A percentile compares a stretch with the other conserved stretches of the same genome.
These are phyloP conservation scores for Ypsolopha scabrella DNA, from an alignment of 2,888 invertebrate genomes.

Conservation along the genomic window DNA sequence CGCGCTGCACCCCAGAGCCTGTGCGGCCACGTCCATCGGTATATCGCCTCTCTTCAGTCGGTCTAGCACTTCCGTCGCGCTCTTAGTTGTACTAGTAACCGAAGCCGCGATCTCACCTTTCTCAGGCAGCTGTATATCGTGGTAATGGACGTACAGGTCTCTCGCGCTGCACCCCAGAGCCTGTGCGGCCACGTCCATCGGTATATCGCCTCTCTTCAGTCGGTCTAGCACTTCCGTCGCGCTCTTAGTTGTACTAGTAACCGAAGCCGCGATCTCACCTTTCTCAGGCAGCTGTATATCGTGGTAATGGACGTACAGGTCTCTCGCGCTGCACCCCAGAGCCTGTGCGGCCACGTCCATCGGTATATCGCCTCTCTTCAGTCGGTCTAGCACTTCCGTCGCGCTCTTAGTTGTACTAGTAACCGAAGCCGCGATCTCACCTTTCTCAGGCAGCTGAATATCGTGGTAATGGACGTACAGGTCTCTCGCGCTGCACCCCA, in stretches of 20 bases:
- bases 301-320: slow-evolving; percentile 75
- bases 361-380: slow-evolving; percentile 79
- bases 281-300: slow-evolving; percentile 31
- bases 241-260: neutral
- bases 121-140: no score
- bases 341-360: slow-evolving; percentile 80
- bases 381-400: slow-evolving; percentile 77
- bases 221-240: no score
- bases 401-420: slow-evolving; percentile 61
- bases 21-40: no score
- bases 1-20: no score
- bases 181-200: no score
- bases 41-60: no score
- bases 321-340: slow-evolving; percentile 80
- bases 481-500: slow-evolving; percentile 81
- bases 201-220: no score
- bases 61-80: no score
- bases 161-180: no score
- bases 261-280: slow-evolving; percentile 15
- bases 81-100: no score
- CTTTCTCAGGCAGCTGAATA: slow-evolving; percentile 27
- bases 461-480: slow-evolving; percentile 74
- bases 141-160: no score
- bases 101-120: no score
- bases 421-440: slow-evolving; percentile 11